phyloP scores from a whole-genome alignment of 2,113 vertebrate genomes.

The rat (Rattus norvegicus) region DNA sequence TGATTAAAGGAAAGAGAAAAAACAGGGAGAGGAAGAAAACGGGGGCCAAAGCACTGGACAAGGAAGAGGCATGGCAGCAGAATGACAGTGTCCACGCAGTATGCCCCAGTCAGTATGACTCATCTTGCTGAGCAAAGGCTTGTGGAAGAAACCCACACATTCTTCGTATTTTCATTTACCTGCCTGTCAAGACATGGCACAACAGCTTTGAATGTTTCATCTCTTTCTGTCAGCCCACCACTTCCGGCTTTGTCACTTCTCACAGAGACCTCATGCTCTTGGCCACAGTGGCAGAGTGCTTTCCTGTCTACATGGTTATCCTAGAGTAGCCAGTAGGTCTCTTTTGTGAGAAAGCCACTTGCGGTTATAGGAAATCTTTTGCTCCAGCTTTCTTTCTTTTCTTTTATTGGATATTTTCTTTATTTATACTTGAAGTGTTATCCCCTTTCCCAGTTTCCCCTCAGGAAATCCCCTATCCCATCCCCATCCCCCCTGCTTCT shows the following conservation, averaged over 20 bases:
- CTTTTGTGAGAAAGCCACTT: not conserved
- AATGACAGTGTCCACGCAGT: fast-evolving
- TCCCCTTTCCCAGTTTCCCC: too few relatives aligned
- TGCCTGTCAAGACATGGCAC: not conserved
- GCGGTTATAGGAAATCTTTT: not conserved
- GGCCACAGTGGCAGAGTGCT: not conserved
- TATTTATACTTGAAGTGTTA: too few relatives aligned
- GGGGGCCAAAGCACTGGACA: too few relatives aligned
- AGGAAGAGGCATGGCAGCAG: not conserved
- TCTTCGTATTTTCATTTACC: not conserved
- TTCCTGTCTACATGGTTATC: too few relatives aligned
- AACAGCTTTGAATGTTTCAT: not conserved
- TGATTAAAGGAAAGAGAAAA: not conserved
- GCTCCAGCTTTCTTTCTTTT: not conserved
- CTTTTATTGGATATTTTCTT: too few relatives aligned
- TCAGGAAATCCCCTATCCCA: too few relatives aligned
- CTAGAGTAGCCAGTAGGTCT: not conserved
- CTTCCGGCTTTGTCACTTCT: not conserved
- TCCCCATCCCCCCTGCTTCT: too few relatives aligned
- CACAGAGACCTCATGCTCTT: not conserved
- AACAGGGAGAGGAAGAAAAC: too few relatives aligned
- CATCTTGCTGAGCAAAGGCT: not conserved
- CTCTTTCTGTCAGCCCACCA: not conserved
- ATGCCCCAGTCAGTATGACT: not conserved
- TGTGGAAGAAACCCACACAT: not conserved